These are phyloP conservation scores for Synanthedon myopaeformis DNA, from an alignment of 2,888 invertebrate genomes.

Conservation along the genomic window DNA sequence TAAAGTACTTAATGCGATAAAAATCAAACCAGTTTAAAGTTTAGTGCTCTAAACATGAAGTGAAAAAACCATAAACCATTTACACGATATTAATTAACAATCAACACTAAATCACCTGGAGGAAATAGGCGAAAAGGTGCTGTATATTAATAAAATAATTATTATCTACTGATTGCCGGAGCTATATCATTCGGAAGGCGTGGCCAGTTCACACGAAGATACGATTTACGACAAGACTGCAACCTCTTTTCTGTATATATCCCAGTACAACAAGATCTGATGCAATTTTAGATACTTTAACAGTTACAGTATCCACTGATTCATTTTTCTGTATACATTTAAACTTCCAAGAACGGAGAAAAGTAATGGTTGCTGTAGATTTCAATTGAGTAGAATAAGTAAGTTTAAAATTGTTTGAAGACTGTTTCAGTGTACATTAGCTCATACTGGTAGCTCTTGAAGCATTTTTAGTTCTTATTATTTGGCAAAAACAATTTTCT, in stretches of 20 bases:
- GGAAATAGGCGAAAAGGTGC: slow-evolving; percentile 49
- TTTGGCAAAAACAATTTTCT: slow-evolving; percentile 44
- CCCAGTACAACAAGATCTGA: neutral
- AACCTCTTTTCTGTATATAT: slow-evolving; percentile 6
- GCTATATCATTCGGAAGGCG: slow-evolving; percentile 43
- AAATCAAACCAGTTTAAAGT: neutral
- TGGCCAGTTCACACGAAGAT: slow-evolving; percentile 50
- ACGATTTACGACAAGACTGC: slow-evolving; percentile 40
- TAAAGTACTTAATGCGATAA: neutral
- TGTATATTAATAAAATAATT: slow-evolving; percentile 61
- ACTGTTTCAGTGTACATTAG: slow-evolving; percentile 4
- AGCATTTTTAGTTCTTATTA: slow-evolving; percentile 26
- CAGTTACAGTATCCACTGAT: neutral
- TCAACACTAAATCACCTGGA: slow-evolving; percentile 40
- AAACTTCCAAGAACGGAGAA: neutral
- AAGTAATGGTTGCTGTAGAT: neutral
- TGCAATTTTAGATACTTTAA: neutral
- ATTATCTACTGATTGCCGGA: slow-evolving; percentile 42
- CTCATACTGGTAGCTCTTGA: slow-evolving; percentile 32
- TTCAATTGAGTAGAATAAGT: neutral
- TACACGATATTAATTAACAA: slow-evolving; percentile 36
- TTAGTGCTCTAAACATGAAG: neutral
- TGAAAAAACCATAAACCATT: slow-evolving; percentile 16
- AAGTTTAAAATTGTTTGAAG: neutral
- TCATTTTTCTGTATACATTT: neutral